Base-by-base conservation (phyloP, 1,140 invertebrate species). In the Vanessa tameamea region DNA sequence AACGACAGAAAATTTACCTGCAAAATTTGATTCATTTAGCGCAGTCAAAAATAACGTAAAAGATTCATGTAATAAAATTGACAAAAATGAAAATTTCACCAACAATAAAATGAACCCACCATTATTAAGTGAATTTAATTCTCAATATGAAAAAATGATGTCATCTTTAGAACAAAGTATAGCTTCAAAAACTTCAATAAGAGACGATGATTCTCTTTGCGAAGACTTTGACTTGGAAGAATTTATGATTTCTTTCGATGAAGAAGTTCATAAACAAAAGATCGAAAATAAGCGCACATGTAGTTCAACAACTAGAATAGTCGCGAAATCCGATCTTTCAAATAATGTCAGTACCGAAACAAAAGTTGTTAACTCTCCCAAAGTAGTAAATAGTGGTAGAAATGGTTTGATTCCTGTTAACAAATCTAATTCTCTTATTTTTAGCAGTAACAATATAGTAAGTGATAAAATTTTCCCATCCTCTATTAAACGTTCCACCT, bases 351-450 rank as follows among this genome's bases (percentile, higher is more conserved):
- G 78, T 31, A 85, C 85, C 7, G 80, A 86, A 65, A 82, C 83
- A 13, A 88, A 87, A 82, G 87, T 87, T 47, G 67, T 86, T 50
- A 84, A 85, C 75, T 88, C 87, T 9, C 86, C 87, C 14, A 89
- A 89, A 82, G 53, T 87, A 69, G 73, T 84, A 48, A 79, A 77
- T 66, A 73, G 67, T 77, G 77, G 64, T 82, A 84, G 79, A 64
- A 92, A 92, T 66, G 85, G 88, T 77, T 81, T 92, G 75, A 84
- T 88, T 47, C 92, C 91, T 59, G 92, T 92, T 85, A 93, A 93
- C 83, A 93, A 93, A 80, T 93, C 93, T 16, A 89, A 88, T 73
- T 93, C 93, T 91, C 87, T 93, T 78, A 87, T 90, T 93, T 93
- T 93, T 93, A 93, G 91, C 88, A 91, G 83, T 84, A 93, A 92